Evolutionary conservation across 2,113 vertebrate species (phyloP).

Genomic region (Oreochromis aureus): DNA sequence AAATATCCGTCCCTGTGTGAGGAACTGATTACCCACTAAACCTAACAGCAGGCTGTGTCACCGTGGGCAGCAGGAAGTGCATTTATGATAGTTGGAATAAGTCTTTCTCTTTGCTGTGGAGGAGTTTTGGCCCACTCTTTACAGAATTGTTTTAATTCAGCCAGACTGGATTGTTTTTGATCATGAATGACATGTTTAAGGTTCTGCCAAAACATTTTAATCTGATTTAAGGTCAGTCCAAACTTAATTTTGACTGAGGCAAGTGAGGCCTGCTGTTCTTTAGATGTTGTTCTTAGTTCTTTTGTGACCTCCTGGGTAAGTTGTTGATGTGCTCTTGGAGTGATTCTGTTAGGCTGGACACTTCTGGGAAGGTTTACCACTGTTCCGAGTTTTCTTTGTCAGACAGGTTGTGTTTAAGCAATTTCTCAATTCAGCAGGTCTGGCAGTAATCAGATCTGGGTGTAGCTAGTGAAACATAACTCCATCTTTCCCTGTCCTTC

Average conservation of each 20-base stretch:
- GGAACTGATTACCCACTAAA: not conserved
- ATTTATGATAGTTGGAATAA: not conserved
- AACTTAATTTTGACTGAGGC: not conserved
- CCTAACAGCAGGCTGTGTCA: too few relatives aligned
- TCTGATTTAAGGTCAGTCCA: not conserved
- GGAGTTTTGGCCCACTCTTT: not conserved
- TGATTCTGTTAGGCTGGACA: not conserved
- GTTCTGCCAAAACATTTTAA: not conserved
- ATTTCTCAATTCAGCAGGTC: not conserved
- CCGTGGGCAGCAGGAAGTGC: too few relatives aligned
- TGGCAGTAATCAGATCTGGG: not conserved
- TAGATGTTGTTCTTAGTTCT: not conserved
- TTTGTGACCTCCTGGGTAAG: not conserved
- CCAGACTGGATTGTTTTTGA: not conserved
- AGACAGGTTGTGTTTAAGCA: not conserved
- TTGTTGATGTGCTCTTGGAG: not conserved
- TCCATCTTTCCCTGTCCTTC: not conserved
- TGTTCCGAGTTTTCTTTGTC: not conserved
- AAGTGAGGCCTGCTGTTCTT: not conserved
- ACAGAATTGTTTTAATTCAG: not conserved
- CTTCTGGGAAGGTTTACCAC: not conserved
- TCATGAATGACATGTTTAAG: not conserved
- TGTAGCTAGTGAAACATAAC: not conserved
- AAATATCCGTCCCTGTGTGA: not conserved
- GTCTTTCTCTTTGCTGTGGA: not conserved